Percentiles rank a stretch among this genome's conserved stretches.
These are phyloP conservation scores for Rhyacophila brunnea DNA, from an alignment of 1,140 invertebrate species.

Conservation along the genomic window DNA sequence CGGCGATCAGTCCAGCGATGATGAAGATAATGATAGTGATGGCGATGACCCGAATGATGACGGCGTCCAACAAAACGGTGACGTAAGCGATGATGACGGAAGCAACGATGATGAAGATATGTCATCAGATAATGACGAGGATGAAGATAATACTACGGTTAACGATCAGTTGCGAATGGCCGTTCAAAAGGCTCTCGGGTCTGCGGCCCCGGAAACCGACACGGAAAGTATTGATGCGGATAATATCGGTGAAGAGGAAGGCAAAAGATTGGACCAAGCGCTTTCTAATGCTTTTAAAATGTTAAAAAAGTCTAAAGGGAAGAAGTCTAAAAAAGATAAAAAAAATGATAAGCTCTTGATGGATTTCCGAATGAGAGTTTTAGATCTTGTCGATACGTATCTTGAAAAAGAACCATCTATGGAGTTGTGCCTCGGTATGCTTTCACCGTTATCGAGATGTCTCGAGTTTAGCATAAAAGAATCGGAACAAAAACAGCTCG, in stretches of 20 bases:
- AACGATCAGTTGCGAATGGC: conserved; percentile 66
- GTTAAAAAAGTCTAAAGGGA: conserved; percentile 59
- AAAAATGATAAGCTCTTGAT: conserved; percentile 65
- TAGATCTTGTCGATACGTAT: conserved; percentile 71
- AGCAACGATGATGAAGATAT: conserved; percentile 43
- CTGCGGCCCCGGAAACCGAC: conserved; percentile 57
- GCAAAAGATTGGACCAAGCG: conserved; percentile 67
- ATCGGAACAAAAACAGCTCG: conserved; percentile 65
- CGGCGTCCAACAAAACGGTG: conserved; percentile 42
- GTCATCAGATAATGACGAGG: conserved; percentile 46
- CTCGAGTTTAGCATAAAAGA: conserved; percentile 69
- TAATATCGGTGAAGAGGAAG: conserved; percentile 72
- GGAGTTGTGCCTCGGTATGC: conserved; percentile 64
- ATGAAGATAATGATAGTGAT: conserved; percentile 44
- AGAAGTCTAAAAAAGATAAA: conserved; percentile 62
- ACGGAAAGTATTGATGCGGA: conserved; percentile 74
- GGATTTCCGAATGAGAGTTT: conserved; percentile 67
- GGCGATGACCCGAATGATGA: conserved; percentile 39
- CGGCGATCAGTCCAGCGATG: conserved; percentile 48
- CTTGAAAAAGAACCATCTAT: conserved; percentile 65
- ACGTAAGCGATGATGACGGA: conserved; percentile 44
- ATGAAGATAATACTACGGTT: conserved; percentile 61
- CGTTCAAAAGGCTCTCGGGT: conserved; percentile 62
- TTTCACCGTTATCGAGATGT: conserved; percentile 62
- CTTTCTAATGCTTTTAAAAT: conserved; percentile 69